Evolutionary conservation across 2,113 vertebrate genomes (phyloP).

Genomic region (Grallaria varia): DNA sequence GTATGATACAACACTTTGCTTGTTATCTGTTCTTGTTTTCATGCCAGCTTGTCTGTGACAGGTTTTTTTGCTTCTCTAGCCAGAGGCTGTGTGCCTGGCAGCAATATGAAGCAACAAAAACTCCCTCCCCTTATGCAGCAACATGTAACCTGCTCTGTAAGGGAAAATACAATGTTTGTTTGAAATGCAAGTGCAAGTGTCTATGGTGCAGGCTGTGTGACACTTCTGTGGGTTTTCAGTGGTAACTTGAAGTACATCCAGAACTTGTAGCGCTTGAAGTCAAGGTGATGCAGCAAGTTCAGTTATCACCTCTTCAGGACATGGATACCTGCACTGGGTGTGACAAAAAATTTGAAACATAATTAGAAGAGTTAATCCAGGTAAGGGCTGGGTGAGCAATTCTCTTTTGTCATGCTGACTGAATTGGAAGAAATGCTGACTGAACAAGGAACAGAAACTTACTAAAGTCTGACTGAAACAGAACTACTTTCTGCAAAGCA

Average conservation of each 20-base stretch:
- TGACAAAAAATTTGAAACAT: neutral
- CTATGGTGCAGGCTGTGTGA: accelerated
- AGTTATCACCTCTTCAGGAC: neutral
- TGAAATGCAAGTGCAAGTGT: neutral
- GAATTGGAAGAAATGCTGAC: neutral
- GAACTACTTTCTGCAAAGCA: neutral
- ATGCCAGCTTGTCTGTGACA: neutral
- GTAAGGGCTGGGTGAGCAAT: neutral
- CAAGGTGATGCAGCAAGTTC: neutral
- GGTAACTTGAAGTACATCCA: neutral
- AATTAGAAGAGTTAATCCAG: neutral
- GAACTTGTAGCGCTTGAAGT: neutral
- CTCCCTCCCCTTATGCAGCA: neutral
- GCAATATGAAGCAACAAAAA: neutral
- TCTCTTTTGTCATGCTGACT: neutral
- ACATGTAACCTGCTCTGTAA: neutral
- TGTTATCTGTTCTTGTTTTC: neutral
- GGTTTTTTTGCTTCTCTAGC: neutral
- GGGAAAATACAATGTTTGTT: neutral
- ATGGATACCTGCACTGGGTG: neutral
- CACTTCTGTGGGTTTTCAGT: neutral
- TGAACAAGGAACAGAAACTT: neutral
- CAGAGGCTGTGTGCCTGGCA: neutral
- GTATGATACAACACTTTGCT: neutral
- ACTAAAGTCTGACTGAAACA: neutral